Evolutionary conservation across 2,888 invertebrate species (phyloP).

Genomic region (Lasioglossum lativentre): DNA sequence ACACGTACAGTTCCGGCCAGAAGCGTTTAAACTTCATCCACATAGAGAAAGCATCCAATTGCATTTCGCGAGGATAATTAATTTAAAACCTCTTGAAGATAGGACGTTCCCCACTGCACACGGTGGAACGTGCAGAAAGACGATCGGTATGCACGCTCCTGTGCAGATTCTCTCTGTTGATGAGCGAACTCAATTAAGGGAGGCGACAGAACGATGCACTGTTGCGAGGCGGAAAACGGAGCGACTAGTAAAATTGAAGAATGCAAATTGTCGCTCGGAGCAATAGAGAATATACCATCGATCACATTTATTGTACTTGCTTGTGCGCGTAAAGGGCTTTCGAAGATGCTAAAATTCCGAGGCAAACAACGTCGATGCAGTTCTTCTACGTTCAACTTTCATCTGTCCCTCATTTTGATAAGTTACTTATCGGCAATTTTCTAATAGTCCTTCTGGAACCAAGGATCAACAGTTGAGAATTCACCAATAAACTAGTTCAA

Average conservation of each 20-base stretch:
- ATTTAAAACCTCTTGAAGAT: conserved; percentile 19
- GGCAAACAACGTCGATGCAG: background rate
- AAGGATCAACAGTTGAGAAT: no score
- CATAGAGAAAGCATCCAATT: background rate
- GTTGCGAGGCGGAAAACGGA: no score
- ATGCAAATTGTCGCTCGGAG: background rate
- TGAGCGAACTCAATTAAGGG: conserved; percentile 31
- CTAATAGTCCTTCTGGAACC: no score
- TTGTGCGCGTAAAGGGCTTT: background rate
- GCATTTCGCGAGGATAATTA: conserved; percentile 19
- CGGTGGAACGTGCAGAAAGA: background rate
- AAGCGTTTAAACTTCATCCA: background rate
- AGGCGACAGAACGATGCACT: conserved; percentile 1
- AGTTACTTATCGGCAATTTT: background rate
- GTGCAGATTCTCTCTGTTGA: background rate
- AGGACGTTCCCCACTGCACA: background rate
- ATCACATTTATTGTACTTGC: background rate
- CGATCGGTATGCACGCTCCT: background rate
- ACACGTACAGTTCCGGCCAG: background rate
- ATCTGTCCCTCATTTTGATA: no score
- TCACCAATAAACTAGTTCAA: no score
- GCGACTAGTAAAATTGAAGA: background rate
- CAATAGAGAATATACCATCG: background rate
- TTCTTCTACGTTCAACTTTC: background rate
- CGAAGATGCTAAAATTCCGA: background rate